Evolutionary conservation across 2,113 vertebrate genomes (phyloP), one percentile per base, ranked within the genome.

Genomic region (Miniopterus natalensis): DNA sequence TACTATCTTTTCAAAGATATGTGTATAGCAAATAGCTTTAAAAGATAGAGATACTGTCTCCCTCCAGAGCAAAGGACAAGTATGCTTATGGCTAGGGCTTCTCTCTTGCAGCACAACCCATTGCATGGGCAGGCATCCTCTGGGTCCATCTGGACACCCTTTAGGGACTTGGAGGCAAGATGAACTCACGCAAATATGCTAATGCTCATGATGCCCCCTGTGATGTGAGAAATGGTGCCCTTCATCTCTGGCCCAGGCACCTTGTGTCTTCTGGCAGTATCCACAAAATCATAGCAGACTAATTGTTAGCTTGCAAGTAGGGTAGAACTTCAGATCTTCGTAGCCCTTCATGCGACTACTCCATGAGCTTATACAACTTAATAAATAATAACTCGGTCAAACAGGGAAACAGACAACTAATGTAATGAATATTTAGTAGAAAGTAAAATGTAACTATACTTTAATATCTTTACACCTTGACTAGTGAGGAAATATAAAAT

Each of bases 401-500:
- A 70, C 10, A 87, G 29, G 65, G n/a, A 92, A 89, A 5, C 10
- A 92, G 65, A 42, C 8, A 84, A 92, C 29, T 63, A 80, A 40
- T 31, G 25, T 23, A 61, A 68, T 47, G 36, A 51, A 45, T 73
- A 70, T 63, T 80, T 80, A 86, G 20, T 87, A 77, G 65, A 42
- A 75, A 81, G 8, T 61, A 63, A 88, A 89, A 71, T 92, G 3
- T 49, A 81, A 66, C 3, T 80, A 18, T 78, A 7, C 7, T 73
- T 77, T 63, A 66, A 45, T 66, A 59, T 55, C 12, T 61, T 66
- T 85, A 61, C 7, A 53, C 70, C 8, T 89, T 90, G 40, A 90
- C 40, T 71, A 36, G 36, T 84, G 13, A 88, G 9, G 36, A 71
- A 55, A 92, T 71, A n/a, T 86, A 75, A 91, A 94, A n/a, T 81